Percentiles rank a stretch among this genome's conserved stretches.
phyloP scores from a whole-genome alignment of 2,113 vertebrate species.

The Abramis brama region DNA sequence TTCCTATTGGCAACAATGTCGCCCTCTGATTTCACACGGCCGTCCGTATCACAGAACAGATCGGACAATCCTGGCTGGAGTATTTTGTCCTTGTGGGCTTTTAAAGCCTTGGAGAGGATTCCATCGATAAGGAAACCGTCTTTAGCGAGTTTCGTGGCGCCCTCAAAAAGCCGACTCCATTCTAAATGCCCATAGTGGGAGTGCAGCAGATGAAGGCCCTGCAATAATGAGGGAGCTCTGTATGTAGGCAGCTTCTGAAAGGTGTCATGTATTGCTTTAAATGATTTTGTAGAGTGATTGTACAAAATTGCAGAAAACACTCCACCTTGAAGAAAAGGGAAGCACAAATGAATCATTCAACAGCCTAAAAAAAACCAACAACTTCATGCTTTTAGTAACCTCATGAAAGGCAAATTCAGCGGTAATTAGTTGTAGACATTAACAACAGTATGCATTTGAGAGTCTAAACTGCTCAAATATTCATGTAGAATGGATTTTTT shows the following conservation, averaged over 20 bases:
- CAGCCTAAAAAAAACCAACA: not conserved
- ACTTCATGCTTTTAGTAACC: constrained; percentile 35
- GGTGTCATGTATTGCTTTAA: constrained; percentile 62
- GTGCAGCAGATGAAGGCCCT: constrained; percentile 65
- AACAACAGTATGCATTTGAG: constrained; percentile 30
- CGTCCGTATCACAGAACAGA: constrained; percentile 59
- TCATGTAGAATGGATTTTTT: not conserved
- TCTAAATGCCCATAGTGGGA: constrained; percentile 58
- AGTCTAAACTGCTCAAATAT: constrained; percentile 41
- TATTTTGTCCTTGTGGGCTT: constrained; percentile 48
- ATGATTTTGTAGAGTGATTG: constrained; percentile 54
- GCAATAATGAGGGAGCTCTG: constrained; percentile 53
- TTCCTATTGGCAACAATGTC: constrained; percentile 53
- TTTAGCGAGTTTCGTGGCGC: constrained; percentile 54
- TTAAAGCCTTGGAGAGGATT: constrained; percentile 49
- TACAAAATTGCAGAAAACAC: constrained; percentile 62
- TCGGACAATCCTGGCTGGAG: constrained; percentile 63
- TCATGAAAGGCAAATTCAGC: constrained; percentile 40
- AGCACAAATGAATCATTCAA: not conserved
- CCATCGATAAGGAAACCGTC: constrained; percentile 70
- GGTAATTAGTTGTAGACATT: constrained; percentile 39
- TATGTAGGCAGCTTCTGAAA: constrained; percentile 42
- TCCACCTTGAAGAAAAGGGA: constrained; percentile 59
- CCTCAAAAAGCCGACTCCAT: constrained; percentile 65
- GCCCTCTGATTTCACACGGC: constrained; percentile 51